Percentiles rank a stretch among this genome's conserved stretches.
phyloP scores from a whole-genome alignment of 2,888 invertebrate genomes.

The Arctia plantaginis region DNA sequence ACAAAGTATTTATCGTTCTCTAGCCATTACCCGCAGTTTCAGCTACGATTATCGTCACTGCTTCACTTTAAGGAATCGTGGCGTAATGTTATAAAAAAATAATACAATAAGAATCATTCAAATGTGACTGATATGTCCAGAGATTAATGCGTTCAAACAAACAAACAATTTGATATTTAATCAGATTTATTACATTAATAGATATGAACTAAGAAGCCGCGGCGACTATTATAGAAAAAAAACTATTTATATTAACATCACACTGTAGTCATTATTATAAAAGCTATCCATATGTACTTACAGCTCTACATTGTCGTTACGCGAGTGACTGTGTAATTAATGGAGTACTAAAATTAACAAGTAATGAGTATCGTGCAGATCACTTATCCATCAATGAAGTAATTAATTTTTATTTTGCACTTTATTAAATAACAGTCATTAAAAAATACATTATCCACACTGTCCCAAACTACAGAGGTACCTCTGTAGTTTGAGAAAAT shows the following conservation, averaged over 20 bases:
- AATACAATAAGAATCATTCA: no score
- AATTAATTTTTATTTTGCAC: conserved; percentile 5
- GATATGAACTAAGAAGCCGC: no score
- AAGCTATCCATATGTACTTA: neutral
- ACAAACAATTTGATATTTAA: no score
- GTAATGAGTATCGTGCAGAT: neutral
- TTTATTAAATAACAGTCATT: neutral
- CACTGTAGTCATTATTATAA: neutral
- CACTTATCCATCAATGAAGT: neutral
- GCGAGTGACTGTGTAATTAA: neutral
- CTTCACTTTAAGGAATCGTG: no score
- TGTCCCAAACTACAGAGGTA: neutral
- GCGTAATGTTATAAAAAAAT: no score
- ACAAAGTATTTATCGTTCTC: no score
- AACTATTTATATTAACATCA: neutral
- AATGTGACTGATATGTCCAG: no score
- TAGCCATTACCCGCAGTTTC: no score
- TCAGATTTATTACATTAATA: no score
- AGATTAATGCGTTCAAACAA: no score
- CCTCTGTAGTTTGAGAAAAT: neutral
- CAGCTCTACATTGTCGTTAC: conserved; percentile 3
- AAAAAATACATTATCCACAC: neutral
- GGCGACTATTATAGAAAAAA: no score
- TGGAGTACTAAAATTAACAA: conserved; percentile 5
- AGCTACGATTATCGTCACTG: no score